A percentile compares a stretch with the other conserved stretches of the same genome.
Evolutionary conservation across 1,140 invertebrate species (phyloP).

Genomic region (Hetaerina americana): DNA sequence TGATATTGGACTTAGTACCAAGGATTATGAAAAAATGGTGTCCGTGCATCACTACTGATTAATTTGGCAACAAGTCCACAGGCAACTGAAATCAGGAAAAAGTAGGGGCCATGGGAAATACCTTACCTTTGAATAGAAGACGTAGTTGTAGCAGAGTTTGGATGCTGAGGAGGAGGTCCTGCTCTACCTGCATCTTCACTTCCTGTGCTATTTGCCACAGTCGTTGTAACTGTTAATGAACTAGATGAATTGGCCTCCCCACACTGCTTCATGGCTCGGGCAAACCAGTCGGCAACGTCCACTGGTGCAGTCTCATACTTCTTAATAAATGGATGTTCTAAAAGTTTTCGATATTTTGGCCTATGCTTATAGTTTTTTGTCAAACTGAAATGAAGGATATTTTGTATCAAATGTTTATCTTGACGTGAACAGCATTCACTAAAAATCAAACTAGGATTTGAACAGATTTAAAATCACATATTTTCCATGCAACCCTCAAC

Average conservation of each 20-base stretch:
- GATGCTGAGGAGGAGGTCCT: neutral
- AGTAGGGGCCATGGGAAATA: too few relatives aligned
- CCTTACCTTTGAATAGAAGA: neutral
- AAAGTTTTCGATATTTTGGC: slow-evolving; percentile 86
- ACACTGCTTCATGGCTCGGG: slow-evolving; percentile 27
- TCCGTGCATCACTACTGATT: too few relatives aligned
- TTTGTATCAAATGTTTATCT: neutral
- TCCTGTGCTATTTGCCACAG: neutral
- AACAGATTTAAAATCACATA: too few relatives aligned
- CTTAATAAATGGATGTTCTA: slow-evolving; percentile 81
- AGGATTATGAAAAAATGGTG: too few relatives aligned
- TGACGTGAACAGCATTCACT: neutral
- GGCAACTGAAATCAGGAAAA: too few relatives aligned
- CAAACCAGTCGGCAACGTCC: slow-evolving; percentile 67
- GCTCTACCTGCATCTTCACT: neutral
- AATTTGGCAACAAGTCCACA: too few relatives aligned
- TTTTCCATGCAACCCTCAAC: too few relatives aligned
- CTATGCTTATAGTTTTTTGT: slow-evolving; percentile 85
- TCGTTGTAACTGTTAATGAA: neutral
- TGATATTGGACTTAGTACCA: too few relatives aligned
- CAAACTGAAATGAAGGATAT: slow-evolving; percentile 49
- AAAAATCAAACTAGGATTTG: too few relatives aligned
- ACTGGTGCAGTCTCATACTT: slow-evolving; percentile 56
- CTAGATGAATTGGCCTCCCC: slow-evolving; percentile 13
- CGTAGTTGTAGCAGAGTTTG: neutral